Conservation (phyloP, 2,797 vertebrate species). For the Erpetoichthys calabaricus region DNA sequence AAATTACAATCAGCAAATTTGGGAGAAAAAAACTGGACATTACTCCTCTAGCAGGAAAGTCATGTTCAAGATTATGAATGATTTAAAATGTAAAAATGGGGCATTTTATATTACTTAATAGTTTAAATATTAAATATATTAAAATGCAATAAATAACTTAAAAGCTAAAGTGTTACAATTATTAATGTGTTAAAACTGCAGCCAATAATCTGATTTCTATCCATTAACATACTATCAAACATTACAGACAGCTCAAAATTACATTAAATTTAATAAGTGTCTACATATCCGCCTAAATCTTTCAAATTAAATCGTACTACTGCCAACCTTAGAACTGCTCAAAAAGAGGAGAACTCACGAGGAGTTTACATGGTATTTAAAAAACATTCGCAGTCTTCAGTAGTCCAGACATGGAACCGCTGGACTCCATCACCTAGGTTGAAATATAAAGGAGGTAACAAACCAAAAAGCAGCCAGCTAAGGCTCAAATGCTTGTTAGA, state of each 20-base stretch:
- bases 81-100: too few relatives aligned
- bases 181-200: too few relatives aligned
- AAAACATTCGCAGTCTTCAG: constrained; percentile 7
- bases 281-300: too few relatives aligned
- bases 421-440: constrained; percentile 8
- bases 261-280: too few relatives aligned
- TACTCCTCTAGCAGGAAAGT: background rate
- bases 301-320: background rate
- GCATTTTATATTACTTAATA: too few relatives aligned
- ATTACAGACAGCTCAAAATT: too few relatives aligned
- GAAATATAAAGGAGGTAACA: constrained; percentile 11
- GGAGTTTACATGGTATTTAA: constrained; percentile 9
- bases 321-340: constrained; percentile 1
- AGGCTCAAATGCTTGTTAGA: constrained; percentile 1
- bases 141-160: background rate
- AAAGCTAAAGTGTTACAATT: too few relatives aligned
- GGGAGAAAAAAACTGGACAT: background rate
- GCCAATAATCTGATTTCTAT: too few relatives aligned
- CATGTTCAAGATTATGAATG: background rate
- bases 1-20: background rate
- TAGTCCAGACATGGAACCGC: constrained; percentile 9
- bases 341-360: constrained; percentile 9
- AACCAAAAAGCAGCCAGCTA: constrained; percentile 8
- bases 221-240: too few relatives aligned
- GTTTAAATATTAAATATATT: background rate